Percentiles rank a stretch among this genome's conserved stretches.
Evolutionary conservation across 2,888 invertebrate species (phyloP).

Genomic region (Dione vanillae): DNA sequence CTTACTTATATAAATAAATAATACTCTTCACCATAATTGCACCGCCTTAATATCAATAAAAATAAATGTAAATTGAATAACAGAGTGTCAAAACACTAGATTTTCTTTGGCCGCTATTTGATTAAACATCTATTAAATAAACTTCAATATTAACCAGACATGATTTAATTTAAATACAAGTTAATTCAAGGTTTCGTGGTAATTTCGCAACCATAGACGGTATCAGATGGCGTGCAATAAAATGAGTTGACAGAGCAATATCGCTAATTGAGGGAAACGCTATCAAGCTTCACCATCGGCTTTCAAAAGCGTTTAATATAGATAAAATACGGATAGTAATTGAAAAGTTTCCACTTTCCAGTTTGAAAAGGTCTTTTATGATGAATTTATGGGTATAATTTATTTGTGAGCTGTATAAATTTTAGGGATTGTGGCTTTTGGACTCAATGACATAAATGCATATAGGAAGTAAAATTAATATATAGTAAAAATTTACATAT

Average conservation of each 20-base stretch:
- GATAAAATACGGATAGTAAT: slow-evolving; percentile 30
- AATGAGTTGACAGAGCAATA: slow-evolving; percentile 47
- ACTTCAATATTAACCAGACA: too few relatives aligned
- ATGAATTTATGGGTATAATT: not conserved
- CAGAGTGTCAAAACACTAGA: too few relatives aligned
- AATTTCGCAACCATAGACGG: not conserved
- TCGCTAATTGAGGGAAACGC: slow-evolving; percentile 46
- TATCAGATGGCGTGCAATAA: not conserved
- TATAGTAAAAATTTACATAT: too few relatives aligned
- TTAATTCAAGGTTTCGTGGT: slow-evolving; percentile 26
- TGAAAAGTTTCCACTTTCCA: slow-evolving; percentile 17
- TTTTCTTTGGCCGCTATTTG: too few relatives aligned
- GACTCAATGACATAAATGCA: too few relatives aligned
- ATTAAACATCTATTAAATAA: too few relatives aligned
- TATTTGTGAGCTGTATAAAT: not conserved
- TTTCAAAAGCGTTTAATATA: slow-evolving; percentile 39
- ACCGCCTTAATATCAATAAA: too few relatives aligned
- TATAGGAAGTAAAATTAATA: too few relatives aligned
- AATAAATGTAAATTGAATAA: too few relatives aligned
- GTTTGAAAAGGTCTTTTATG: not conserved
- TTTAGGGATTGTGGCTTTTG: too few relatives aligned
- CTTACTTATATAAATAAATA: too few relatives aligned
- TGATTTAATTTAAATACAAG: not conserved
- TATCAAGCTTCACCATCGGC: slow-evolving; percentile 40
- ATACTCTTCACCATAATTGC: too few relatives aligned